phyloP scores from a whole-genome alignment of 2,113 vertebrate species.

The Eolophus roseicapilla region DNA sequence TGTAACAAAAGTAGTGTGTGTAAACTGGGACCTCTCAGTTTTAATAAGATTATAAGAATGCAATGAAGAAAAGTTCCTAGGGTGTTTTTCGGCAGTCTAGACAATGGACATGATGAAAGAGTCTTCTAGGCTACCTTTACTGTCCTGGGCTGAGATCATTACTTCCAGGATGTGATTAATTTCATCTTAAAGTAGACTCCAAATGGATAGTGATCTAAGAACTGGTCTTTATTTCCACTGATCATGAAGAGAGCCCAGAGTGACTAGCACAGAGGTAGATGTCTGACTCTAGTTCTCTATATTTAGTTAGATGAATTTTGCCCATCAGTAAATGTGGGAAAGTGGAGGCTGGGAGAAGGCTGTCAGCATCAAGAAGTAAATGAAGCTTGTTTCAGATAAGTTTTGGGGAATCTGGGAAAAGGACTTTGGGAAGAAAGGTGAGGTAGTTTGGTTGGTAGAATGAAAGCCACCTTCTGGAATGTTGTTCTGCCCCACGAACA shows the following conservation, averaged over 20 bases:
- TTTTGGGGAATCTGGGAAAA: neutral
- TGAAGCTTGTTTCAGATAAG: neutral
- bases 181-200: neutral
- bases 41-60: neutral
- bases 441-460: neutral
- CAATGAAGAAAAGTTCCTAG: neutral
- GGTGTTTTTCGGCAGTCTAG: neutral
- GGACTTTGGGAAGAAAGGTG: neutral
- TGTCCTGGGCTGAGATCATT: neutral
- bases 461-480: neutral
- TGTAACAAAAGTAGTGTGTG: neutral
- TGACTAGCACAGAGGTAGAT: neutral
- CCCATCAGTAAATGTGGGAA: neutral
- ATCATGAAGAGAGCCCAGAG: neutral
- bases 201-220: neutral
- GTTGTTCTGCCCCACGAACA: accelerated
- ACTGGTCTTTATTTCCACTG: neutral
- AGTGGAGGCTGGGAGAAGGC: neutral
- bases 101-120: neutral
- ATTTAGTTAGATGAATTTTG: neutral
- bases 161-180: neutral
- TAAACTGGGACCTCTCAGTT: neutral
- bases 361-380: neutral
- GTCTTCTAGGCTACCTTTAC: neutral
- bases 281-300: neutral